Evolutionary conservation across 2,888 invertebrate species (phyloP), one percentile per base, ranked within the genome.

Genomic region (Kuschelorhynchus macadamiae): DNA sequence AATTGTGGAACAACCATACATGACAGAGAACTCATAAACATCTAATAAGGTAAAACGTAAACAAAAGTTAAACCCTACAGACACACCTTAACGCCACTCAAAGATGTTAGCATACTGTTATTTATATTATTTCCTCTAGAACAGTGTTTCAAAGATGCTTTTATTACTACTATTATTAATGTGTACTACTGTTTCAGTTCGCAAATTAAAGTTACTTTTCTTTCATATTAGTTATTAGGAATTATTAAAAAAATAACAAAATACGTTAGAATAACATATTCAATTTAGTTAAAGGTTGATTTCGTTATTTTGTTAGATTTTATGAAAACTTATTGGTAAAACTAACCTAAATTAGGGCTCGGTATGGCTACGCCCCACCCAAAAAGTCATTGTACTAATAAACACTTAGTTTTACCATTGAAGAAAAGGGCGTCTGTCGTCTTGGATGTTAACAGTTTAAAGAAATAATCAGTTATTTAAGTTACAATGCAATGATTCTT

Each of bases 21-120:
- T 25, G 7, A 25, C 3, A 25, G 7, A 5, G 3, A 5, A 3
- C 25, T 25, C 25, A 25, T 5, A 5, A 25, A 25, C 3, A 25
- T 25, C 7, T 3, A 25, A 25, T 5, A 25, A 25, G 25, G 7
- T 25, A 7, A 33, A 33, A 52, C 16, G 52, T 52, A 52, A 52
- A 52, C 52, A 52, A 52, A 49, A 12, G 3, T 36, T 36, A 36
- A 36, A 33, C 21, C 14, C 33, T 52, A 17, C 52, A 16, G 52
- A 52, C 52, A 52, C 52, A 33, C 52, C 52, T 52, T 33, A 33
- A 33, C 33, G 32, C 18, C 17, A 52, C 32, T 52, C 11, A 16
- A 17, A 33, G 12, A 52, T 33, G 30, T 21, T 47, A 21, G 47
- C 47, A 47, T 7, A 21, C 18, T 21, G 16, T 42, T 42, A 17